A percentile compares a stretch with the other conserved stretches of the same genome.
These are phyloP conservation scores for Trachelus iudaicus DNA, from an alignment of 2,888 invertebrate species.

Conservation along the genomic window DNA sequence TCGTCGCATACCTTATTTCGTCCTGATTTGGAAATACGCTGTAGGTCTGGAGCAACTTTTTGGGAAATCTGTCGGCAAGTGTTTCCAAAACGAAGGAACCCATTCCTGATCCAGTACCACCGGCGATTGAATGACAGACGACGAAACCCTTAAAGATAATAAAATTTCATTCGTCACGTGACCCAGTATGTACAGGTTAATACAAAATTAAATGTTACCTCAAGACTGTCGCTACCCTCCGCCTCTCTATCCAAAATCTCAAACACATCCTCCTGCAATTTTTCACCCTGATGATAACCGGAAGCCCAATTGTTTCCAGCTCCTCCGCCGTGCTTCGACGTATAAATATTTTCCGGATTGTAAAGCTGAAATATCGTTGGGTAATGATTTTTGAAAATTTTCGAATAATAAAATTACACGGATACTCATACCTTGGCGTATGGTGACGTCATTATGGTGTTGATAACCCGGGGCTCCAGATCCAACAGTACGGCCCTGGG, in stretches of 20 bases:
- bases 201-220: conserved; percentile 68
- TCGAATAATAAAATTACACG: background rate
- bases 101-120: conserved; percentile 99
- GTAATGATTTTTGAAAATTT: background rate
- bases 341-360: conserved; percentile 96
- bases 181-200: conserved; percentile 1
- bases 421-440: conserved; percentile 89
- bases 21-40: conserved; percentile 99
- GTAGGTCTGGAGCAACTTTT: conserved; percentile 97
- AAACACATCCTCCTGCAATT: conserved; percentile 94
- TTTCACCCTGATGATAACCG: conserved; percentile 93
- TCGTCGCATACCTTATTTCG: conserved; percentile 78
- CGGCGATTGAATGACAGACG: conserved; percentile 98
- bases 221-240: conserved; percentile 97
- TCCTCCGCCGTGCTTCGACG: conserved; percentile 97
- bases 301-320: conserved; percentile 99
- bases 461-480: conserved; percentile 97
- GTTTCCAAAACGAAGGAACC: conserved; percentile 94
- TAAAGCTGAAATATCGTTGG: conserved; percentile 73
- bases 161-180: background rate
- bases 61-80: conserved; percentile 93
- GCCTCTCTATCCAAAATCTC: conserved; percentile 99
- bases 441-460: conserved; percentile 93
- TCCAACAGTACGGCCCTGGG: conserved; percentile 96
- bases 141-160: conserved; percentile 86